A percentile compares a stretch with the other conserved stretches of the same genome.
phyloP scores from a whole-genome alignment of 2,888 invertebrate genomes.

The Orthosia incerta region DNA sequence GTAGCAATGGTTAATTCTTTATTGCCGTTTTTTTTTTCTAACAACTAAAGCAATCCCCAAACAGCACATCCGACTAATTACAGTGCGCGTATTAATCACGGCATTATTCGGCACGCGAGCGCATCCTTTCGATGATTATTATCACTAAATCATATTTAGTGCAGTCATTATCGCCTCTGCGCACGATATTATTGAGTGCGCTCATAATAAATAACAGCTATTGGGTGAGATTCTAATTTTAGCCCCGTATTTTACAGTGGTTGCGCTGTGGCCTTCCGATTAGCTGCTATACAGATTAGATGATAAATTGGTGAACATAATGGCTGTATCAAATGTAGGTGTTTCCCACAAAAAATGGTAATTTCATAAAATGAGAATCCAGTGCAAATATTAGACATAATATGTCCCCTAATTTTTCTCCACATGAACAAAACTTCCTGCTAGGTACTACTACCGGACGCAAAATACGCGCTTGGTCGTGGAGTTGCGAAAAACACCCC shows the following conservation, averaged over 20 bases:
- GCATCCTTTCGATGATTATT: constrained; percentile 77
- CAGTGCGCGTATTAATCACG: constrained; percentile 67
- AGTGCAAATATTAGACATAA: background rate
- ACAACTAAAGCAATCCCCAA: constrained; percentile 21
- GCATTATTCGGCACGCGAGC: constrained; percentile 68
- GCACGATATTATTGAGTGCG: constrained; percentile 72
- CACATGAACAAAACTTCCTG: too few species aligned
- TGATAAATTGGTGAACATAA: constrained; percentile 59
- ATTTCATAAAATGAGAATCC: background rate
- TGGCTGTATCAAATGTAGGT: constrained; percentile 18
- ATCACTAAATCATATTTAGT: constrained; percentile 84
- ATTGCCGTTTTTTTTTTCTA: constrained; percentile 15
- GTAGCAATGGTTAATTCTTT: too few species aligned
- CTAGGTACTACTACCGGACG: too few species aligned
- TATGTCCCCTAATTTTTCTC: background rate
- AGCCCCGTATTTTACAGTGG: constrained; percentile 71
- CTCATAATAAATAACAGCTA: constrained; percentile 79
- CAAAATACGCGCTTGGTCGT: too few species aligned
- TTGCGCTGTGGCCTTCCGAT: constrained; percentile 65
- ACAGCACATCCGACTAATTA: constrained; percentile 64
- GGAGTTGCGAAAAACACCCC: too few species aligned
- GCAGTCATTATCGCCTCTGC: constrained; percentile 81
- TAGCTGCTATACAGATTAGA: constrained; percentile 68
- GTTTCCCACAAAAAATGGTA: background rate
- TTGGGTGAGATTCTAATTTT: constrained; percentile 77